phyloP scores from a whole-genome alignment of 2,113 vertebrate species.

The Phaethornis superciliosus region DNA sequence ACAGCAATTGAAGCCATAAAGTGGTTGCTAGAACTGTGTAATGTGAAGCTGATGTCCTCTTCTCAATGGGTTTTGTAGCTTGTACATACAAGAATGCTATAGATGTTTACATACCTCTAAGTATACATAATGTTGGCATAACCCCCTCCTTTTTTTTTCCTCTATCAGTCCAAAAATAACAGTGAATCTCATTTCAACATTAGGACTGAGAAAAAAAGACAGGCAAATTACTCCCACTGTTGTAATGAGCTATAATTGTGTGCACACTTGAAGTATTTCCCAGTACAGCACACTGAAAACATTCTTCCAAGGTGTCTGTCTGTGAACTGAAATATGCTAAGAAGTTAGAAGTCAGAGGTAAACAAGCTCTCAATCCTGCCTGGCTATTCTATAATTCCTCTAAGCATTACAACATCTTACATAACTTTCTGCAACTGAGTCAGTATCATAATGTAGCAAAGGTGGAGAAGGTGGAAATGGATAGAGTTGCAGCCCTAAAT shows the following conservation, averaged over 20 bases:
- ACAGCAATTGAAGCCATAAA: not conserved
- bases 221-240: conserved; percentile 36
- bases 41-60: not conserved
- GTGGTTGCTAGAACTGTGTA: not conserved
- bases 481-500: not conserved
- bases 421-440: not conserved
- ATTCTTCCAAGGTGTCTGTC: conserved; percentile 1
- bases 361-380: not conserved
- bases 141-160: not conserved
- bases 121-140: not conserved
- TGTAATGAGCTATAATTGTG: conserved; percentile 50
- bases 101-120: not conserved
- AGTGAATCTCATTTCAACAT: conserved; percentile 6
- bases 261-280: conserved; percentile 12
- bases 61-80: not conserved
- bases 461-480: not conserved
- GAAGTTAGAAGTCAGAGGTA: conserved; percentile 40
- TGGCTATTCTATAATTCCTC: not conserved
- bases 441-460: not conserved
- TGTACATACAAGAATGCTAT: not conserved
- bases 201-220: conserved; percentile 25
- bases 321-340: not conserved
- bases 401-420: not conserved
- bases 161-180: conserved; percentile 9
- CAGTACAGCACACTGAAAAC: not conserved